Evolutionary conservation across 2,888 invertebrate genomes (phyloP).

Genomic region (Epistrophella euchroma): DNA sequence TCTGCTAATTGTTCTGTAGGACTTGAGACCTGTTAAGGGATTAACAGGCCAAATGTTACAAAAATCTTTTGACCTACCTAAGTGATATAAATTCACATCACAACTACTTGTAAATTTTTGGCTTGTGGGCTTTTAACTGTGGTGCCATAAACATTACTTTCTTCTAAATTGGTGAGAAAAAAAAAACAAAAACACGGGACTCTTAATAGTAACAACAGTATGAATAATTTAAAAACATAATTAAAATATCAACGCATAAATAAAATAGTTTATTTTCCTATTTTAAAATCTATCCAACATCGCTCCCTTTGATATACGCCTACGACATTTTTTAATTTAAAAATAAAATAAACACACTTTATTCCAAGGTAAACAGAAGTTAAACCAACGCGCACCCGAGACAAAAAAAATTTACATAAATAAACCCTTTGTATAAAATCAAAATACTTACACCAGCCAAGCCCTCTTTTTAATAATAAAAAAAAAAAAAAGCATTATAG

Average conservation of each 20-base stretch:
- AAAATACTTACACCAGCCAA: conserved; percentile 3
- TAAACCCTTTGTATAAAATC: neutral
- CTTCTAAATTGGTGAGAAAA: too few relatives aligned
- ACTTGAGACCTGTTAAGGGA: too few relatives aligned
- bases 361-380: conserved; percentile 15
- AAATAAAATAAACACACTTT: conserved; percentile 18
- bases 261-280: neutral
- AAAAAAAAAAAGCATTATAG: neutral
- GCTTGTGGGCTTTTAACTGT: too few relatives aligned
- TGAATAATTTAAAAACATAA: too few relatives aligned
- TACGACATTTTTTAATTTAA: neutral
- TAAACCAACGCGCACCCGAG: conserved; percentile 19
- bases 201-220: too few relatives aligned
- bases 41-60: too few relatives aligned
- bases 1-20: too few relatives aligned
- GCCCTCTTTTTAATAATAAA: conserved; percentile 2
- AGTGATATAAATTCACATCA: too few relatives aligned
- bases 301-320: conserved; percentile 13
- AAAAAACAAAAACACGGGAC: too few relatives aligned
- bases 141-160: too few relatives aligned
- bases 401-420: conserved; percentile 36
- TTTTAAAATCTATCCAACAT: neutral
- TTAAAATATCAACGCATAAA: neutral
- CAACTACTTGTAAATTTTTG: too few relatives aligned
- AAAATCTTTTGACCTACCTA: too few relatives aligned